Evolutionary conservation across 2,888 invertebrate species (phyloP), one percentile per base, ranked within the genome.

Genomic region (Idaea biselata): DNA sequence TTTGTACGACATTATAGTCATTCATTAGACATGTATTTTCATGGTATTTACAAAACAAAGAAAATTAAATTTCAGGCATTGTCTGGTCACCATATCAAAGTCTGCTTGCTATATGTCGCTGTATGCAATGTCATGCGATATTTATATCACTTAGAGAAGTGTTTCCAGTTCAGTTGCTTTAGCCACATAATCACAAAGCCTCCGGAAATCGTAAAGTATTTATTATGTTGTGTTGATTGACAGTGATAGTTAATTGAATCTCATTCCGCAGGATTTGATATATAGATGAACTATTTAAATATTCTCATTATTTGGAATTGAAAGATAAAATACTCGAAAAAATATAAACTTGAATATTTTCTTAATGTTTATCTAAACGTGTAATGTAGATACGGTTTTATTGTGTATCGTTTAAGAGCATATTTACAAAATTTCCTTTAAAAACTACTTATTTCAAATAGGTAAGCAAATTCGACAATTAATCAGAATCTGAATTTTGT

Each of bases 251-350:
- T 25, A 74, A 68, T 75, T 75, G 80, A 80, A 81, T 82, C 82
- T 82, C 80, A 72, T 68, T 78, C 71, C 63, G 68, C 73, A 78
- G 74, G 67, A 69, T 76, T 77, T 73, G 75, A 70, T 72, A 77
- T 69, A 74, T 68, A 74, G 73, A 77, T 76, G 5, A 74, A 55
- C 70, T 73, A 70, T 74, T 70, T 66, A 73, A 61, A 71, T 68
- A 68, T 68, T 72, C 69, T 82, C 72, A 77, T 25, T 25, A 25
- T 82, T 83, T 81, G 90, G 90, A 90, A 91, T 90, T 91, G 90
- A 90, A 75, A 71, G 78, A 84, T 77, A 78, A 84, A 87, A 84
- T 68, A 73, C 72, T 69, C 67, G 59, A 63, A 67, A 62, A 79
- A 75, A 76, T 74, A 70, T 78, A 25, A 79, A 79, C 77, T 78